Evolutionary conservation across 2,888 invertebrate species (phyloP).

Genomic region (Leucania comma): DNA sequence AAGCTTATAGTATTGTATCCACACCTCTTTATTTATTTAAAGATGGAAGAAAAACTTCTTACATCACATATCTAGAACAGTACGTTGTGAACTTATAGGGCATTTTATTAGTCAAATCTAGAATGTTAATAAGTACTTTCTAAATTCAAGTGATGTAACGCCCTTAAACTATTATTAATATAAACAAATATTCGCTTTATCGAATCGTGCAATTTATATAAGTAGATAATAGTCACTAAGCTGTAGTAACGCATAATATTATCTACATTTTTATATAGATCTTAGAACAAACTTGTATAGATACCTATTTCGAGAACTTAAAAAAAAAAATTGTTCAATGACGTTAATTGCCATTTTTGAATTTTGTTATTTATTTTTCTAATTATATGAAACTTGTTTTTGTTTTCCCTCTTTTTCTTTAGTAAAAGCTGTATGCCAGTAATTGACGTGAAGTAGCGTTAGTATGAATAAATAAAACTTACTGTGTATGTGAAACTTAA

Average conservation of each 20-base stretch:
- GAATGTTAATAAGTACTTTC: constrained; percentile 35
- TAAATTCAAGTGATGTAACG: constrained; percentile 57
- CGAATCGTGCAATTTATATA: constrained; percentile 89
- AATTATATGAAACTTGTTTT: constrained; percentile 82
- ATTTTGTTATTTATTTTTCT: constrained; percentile 90
- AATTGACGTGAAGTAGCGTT: constrained; percentile 81
- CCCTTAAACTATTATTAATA: constrained; percentile 65
- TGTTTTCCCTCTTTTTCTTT: constrained; percentile 71
- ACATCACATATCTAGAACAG: neutral
- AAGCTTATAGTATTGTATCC: constrained; percentile 10
- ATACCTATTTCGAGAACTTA: constrained; percentile 63
- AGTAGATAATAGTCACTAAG: constrained; percentile 84
- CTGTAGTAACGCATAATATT: constrained; percentile 82
- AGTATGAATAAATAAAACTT: constrained; percentile 74
- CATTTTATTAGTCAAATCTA: constrained; percentile 49
- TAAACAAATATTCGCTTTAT: constrained; percentile 87
- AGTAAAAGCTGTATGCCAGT: constrained; percentile 86
- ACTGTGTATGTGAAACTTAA: constrained; percentile 82
- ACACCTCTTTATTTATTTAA: neutral
- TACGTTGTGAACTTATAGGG: constrained; percentile 17
- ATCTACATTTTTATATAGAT: constrained; percentile 69
- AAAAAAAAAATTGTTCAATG: constrained; percentile 61
- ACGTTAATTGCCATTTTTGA: constrained; percentile 82
- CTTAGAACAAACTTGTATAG: constrained; percentile 78
- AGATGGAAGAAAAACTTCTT: neutral